A percentile compares a stretch with the other conserved stretches of the same genome.
phyloP scores from a whole-genome alignment of 2,797 vertebrate genomes.

The Pogonophryne albipinna region DNA sequence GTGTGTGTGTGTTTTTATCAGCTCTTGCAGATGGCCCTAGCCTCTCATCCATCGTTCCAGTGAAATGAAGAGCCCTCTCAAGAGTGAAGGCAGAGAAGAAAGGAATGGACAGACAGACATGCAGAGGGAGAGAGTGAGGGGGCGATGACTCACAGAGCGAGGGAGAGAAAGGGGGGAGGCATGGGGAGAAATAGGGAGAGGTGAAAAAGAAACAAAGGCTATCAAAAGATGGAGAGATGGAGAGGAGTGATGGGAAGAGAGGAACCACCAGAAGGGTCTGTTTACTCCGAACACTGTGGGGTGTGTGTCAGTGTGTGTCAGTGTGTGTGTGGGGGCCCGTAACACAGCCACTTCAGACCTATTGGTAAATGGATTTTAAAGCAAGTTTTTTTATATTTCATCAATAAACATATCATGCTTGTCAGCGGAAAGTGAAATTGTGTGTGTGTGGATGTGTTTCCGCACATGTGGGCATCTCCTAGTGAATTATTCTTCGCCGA shows the following conservation, averaged over 20 bases:
- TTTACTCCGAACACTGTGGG: conserved; percentile 38
- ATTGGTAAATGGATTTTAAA: background rate
- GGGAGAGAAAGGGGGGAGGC: background rate
- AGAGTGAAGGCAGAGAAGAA: conserved; percentile 71
- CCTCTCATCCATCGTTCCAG: conserved; percentile 76
- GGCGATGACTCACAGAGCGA: conserved; percentile 30
- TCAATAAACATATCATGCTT: conserved; percentile 20
- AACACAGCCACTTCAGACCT: conserved; percentile 14
- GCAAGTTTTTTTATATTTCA: conserved; percentile 29
- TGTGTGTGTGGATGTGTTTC: background rate
- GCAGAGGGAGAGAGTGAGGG: conserved; percentile 33
- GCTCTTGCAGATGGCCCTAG: conserved; percentile 77
- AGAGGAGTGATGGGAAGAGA: background rate
- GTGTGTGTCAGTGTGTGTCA: conserved; percentile 29
- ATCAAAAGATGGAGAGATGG: background rate
- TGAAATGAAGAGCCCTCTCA: conserved; percentile 78
- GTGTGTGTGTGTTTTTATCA: conserved; percentile 69
- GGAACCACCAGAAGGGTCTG: conserved; percentile 44
- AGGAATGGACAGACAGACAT: conserved; percentile 59
- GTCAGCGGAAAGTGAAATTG: conserved; percentile 17
- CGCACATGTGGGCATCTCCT: background rate
- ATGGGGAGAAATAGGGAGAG: background rate
- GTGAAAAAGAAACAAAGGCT: background rate
- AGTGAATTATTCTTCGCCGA: conserved; percentile 12
- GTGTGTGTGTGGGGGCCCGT: conserved; percentile 12